Evolutionary conservation across 2,797 vertebrate species (phyloP), one percentile per base, ranked within the genome.

Genomic region (Cheirogaleus major): DNA sequence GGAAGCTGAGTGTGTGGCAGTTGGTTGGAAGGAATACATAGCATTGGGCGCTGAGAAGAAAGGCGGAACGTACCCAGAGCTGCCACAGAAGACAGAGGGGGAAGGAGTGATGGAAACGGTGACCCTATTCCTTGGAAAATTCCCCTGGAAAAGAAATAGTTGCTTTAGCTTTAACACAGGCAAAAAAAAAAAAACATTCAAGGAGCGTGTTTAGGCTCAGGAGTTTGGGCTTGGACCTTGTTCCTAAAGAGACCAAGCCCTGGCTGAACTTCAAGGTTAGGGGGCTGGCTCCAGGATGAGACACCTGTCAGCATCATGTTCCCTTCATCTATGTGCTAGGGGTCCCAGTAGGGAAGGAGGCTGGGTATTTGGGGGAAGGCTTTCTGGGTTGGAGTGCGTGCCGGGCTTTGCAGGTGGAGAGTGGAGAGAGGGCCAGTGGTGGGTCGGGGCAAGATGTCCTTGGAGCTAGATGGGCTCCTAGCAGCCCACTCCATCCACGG

Each of bases 391-490:
- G 32, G 23, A 38, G 25, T 32, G 25, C 13, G 13, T 48, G 17
- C 32, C 1, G 5, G 45, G 22, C 25, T 20, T 32, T 45, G 13
- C 0, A 13, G 76, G 67, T 1, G 4, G 57, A 50, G 10, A 22
- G 27, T 5, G 32, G n/a, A 5, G 1, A 35, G 23, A 17, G 35
- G 14, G 12, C 12, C 10, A 4, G 95, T 0, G 12, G 11, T 4
- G 11, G 14, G 8, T 9, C 14, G 1, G 8, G 5, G 20, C n/a
- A 57, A n/a, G 11, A 11, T 1, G 7, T 12, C 59, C 43, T 35
- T 2, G 0, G n/a, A 18, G 45, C 2, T 0, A 1, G 0, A 32
- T 1, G 4, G 13, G 61, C 15, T 41, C 18, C 70, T 17, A 0
- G 0, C 20, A 23, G 35, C 15, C 20, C 6, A 0, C 38, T 38